These are phyloP conservation scores for Lucilia cuprina DNA, from an alignment of 1,140 invertebrate species.

Conservation along the genomic window DNA sequence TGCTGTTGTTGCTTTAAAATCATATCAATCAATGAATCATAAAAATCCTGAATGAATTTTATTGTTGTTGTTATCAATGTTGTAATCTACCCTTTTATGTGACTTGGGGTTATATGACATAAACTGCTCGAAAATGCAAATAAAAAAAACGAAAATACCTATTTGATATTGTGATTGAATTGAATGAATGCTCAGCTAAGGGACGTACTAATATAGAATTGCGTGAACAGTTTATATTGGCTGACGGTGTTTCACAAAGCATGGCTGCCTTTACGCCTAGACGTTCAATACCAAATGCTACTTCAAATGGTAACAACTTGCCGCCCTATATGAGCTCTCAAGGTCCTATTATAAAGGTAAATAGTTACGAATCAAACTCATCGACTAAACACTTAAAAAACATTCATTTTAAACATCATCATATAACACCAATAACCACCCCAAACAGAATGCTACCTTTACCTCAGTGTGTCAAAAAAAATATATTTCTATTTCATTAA, in stretches of 20 bases:
- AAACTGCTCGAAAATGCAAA: background rate
- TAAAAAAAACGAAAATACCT: background rate
- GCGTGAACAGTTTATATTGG: constrained; percentile 97
- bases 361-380: constrained; percentile 41
- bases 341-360: constrained; percentile 95
- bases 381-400: background rate
- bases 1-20: background rate
- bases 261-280: constrained; percentile 95
- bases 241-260: constrained; percentile 95
- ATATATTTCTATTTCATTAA: background rate
- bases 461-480: background rate
- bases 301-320: constrained; percentile 63
- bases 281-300: constrained; percentile 83
- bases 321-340: constrained; percentile 72
- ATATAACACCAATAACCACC: background rate
- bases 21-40: constrained; percentile 7
- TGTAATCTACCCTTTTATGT: constrained; percentile 21
- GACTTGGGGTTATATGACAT: background rate
- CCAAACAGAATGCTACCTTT: background rate
- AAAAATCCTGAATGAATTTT: constrained; percentile 6
- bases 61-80: constrained; percentile 9
- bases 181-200: constrained; percentile 77
- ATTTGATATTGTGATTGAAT: background rate
- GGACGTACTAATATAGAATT: constrained; percentile 99
- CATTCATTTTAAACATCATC: background rate